Evolutionary conservation across 1,140 invertebrate genomes (phyloP), one percentile per base, ranked within the genome.

Genomic region (Rhizoglyphus robini): DNA sequence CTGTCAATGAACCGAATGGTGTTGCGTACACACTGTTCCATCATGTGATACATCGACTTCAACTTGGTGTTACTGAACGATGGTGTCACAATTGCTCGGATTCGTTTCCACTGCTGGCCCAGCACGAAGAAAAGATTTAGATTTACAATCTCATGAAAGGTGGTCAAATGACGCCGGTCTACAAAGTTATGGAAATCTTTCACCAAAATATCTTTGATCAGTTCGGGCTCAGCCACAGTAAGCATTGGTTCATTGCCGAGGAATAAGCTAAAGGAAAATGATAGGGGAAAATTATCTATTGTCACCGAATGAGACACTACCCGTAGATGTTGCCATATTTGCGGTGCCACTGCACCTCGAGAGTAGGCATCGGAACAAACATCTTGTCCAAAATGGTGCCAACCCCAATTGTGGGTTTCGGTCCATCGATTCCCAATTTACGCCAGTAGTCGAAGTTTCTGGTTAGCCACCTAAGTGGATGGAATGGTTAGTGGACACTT

Each of bases 141-240:
- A 41, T 60, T 32, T 11, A 60, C 20, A n/a, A 60, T 13, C 30
- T 25, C 20, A 41, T 60, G 58, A 13, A 34, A n/a, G 8, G 58
- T 32, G 27, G 13, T 60, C 30, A 25, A 11, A n/a, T 32, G 13
- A 13, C 63, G 48, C 46, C 68, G 41, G 31, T 71, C 65, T 1
- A 67, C 58, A 65, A 71, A 71, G n/a, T 67, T 61, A 36, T 70
- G 49, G 34, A 69, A 68, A 47, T 71, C 70, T 18, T 69, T 70
- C 2, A 71, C 67, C 25, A 47, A 38, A 32, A 71, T 65, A 30
- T 58, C 63, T 48, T 68, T 68, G 36, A 71, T 18, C 30, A 71
- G 31, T 36, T 71, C 71, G 0, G 63, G 62, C 34, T 71, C 68
- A 3, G 65, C 57, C n/a, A 71, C 38, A 20, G 63, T 5, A 0